Evolutionary conservation across 2,797 vertebrate genomes (phyloP).

Genomic region (Coilia nasus): DNA sequence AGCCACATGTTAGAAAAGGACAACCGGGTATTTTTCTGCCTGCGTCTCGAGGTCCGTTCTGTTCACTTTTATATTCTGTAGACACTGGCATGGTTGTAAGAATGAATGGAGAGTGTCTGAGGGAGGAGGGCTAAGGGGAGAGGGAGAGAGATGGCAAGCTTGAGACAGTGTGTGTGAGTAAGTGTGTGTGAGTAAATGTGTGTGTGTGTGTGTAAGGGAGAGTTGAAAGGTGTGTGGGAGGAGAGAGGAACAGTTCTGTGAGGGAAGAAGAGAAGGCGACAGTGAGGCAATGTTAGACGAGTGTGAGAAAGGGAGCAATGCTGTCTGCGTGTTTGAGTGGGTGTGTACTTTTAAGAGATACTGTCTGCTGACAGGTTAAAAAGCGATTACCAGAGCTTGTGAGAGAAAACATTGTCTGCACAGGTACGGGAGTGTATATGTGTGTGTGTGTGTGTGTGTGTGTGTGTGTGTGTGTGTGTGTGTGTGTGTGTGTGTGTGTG

Average conservation of each 20-base stretch:
- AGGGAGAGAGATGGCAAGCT: too few relatives aligned
- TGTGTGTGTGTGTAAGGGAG: not conserved
- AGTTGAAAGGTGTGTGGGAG: not conserved
- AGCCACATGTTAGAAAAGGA: not conserved
- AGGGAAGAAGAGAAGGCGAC: not conserved
- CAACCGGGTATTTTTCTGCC: not conserved
- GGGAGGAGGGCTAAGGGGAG: not conserved
- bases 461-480: not conserved
- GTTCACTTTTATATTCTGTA: not conserved
- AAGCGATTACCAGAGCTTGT: not conserved
- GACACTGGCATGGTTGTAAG: not conserved
- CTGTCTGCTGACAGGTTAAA: not conserved
- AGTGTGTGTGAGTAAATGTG: not conserved
- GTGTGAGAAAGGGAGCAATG: not conserved
- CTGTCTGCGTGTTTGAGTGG: not conserved
- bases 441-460: not conserved
- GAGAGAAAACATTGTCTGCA: not conserved
- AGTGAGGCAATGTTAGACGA: constrained; percentile 16
- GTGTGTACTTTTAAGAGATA: constrained; percentile 22
- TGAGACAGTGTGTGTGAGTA: not conserved
- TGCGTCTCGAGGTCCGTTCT: not conserved
- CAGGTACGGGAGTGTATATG: not conserved
- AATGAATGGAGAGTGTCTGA: constrained; percentile 21
- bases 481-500: not conserved
- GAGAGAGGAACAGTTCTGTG: not conserved